Evolutionary conservation across 2,888 invertebrate species (phyloP), one percentile per base, ranked within the genome.

Genomic region (Anoplius nigerrimus): DNA sequence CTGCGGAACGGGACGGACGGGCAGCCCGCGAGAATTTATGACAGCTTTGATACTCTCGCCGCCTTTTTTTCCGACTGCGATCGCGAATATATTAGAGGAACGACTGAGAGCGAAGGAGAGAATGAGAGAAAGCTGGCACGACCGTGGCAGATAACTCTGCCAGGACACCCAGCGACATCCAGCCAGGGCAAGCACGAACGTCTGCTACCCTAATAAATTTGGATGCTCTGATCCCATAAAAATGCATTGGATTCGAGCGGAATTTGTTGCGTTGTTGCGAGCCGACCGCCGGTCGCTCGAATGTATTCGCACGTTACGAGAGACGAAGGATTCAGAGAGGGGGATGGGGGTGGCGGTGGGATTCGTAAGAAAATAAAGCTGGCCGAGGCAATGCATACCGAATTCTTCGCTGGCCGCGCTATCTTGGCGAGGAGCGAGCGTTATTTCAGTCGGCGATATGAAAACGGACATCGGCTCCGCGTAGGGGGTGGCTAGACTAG

Each of bases 161-260:
- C 34, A 34, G 34, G 34, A 34, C 34, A 34, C 34, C 34, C 34
- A 11, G 34, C 34, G 34, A 13, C 11, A 34, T 34, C 34, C 34
- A 34, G 11, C 34, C 11, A 62, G 74, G 75, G 75, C 62, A 65
- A 72, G 74, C 75, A 71, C 75, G 34, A 79, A 75, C 74, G 74
- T 72, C 76, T 71, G 74, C 76, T 72, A 71, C 80, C 76, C 79
- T 82, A 82, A 86, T 85, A 85, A 85, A 85, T 85, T 84, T 77
- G 78, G 34, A 78, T 79, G 75, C 76, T 71, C 76, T 78, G 83
- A 84, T 84, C 83, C 82, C 77, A 84, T 86, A 84, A 85, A 85
- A 86, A 86, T 85, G 84, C 84, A 86, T 86, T 84, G 85, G 78
- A 79, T 84, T 79, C 80, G 72, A 13, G 11, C 11, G 34, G 8